Evolutionary conservation across 2,888 invertebrate species (phyloP), one percentile per base, ranked within the genome.

Genomic region (Andricus quercusramuli): DNA sequence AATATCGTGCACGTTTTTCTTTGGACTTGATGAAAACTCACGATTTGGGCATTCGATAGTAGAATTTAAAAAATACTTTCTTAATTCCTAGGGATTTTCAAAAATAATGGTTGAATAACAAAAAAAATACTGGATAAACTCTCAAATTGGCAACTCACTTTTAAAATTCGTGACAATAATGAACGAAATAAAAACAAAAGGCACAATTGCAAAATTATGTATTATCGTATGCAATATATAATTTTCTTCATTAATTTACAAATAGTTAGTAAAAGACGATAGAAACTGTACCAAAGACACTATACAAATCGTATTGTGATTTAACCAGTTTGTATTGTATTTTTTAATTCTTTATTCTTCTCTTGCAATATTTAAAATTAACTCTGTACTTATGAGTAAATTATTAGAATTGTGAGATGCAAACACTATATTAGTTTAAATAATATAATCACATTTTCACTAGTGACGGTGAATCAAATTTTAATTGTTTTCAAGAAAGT

Each of bases 401-500:
- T 56, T 56, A 56, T n/a, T n/a, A 9, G 56, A n/a, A 56, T n/a
- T n/a, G 11, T 56, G 3, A 56, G n/a, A 17, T 47, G 6, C 1
- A 17, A 47, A 17, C 47, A 6, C 47, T 47, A 47, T 47, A 47
- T 15, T 51, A 70, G 25, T 47, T 70, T 70, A 51, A 70, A 70
- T 25, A 70, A 70, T 70, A 51, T 47, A 70, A 29, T 70, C 17
- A 70, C 51, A 51, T 51, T 70, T 70, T 51, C 29, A 68, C 47
- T 47, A 20, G 47, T 70, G 51, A 25, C 29, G 25, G 70, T n/a
- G 25, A 47, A 56, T 74, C 56, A n/a, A 74, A 51, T 56, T 29
- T 32, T 13, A n/a, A 74, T n/a, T 68, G 25, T 74, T 74, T 74
- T 56, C n/a, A 56, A n/a, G 74, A 74, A 74, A 74, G 74, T 56